A percentile compares a stretch with the other conserved stretches of the same genome.
phyloP scores from a whole-genome alignment of 2,888 invertebrate species.

The Archips xylosteana region DNA sequence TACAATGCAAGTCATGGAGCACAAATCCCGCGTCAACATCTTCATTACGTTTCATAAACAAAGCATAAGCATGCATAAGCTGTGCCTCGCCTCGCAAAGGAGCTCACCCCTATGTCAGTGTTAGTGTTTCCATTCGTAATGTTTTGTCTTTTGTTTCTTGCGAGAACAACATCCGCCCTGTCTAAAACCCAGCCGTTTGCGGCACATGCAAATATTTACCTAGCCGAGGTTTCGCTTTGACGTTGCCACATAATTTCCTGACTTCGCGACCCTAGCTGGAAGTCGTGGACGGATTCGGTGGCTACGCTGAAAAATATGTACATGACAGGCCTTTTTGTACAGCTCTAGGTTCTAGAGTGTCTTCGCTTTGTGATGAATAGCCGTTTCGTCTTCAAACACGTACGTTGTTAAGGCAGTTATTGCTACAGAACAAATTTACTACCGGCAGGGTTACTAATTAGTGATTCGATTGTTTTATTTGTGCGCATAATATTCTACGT shows the following conservation, averaged over 20 bases:
- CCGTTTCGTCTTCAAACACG: neutral
- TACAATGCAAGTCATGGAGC: conserved; percentile 24
- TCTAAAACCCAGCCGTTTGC: conserved; percentile 65
- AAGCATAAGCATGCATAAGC: conserved; percentile 32
- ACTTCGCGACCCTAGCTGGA: conserved; percentile 51
- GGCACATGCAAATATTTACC: conserved; percentile 73
- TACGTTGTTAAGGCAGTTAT: neutral
- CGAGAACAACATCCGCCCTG: conserved; percentile 67
- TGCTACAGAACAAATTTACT: neutral
- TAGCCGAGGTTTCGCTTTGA: conserved; percentile 66
- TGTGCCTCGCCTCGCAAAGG: conserved; percentile 27
- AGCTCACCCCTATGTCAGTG: conserved; percentile 39
- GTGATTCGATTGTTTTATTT: neutral
- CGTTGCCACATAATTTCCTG: conserved; percentile 66
- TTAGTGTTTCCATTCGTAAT: conserved; percentile 64
- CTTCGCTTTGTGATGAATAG: conserved; percentile 16
- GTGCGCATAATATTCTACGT: neutral
- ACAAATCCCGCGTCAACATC: conserved; percentile 26
- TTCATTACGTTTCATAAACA: conserved; percentile 40
- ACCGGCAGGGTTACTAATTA: neutral
- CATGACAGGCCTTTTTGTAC: conserved; percentile 11
- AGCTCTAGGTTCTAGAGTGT: conserved; percentile 25
- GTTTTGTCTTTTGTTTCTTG: conserved; percentile 75
- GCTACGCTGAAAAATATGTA: conserved; percentile 38
- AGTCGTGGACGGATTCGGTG: conserved; percentile 30